Percentiles rank a stretch among this genome's conserved stretches.
Evolutionary conservation across 2,113 vertebrate species (phyloP).

Genomic region (Saccopteryx bilineata): DNA sequence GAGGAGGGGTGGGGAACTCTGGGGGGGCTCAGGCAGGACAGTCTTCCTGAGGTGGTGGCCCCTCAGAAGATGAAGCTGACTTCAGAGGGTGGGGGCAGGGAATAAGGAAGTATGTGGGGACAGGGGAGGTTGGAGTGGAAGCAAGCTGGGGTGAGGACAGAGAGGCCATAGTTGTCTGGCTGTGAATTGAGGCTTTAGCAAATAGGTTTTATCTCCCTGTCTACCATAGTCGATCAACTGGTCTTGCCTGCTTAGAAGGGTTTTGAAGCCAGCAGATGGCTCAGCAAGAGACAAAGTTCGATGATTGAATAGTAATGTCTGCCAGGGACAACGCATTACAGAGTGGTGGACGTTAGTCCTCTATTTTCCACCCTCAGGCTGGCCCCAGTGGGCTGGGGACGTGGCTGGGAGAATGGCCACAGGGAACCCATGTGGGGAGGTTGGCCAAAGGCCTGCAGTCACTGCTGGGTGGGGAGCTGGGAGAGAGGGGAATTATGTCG

Average conservation of each 20-base stretch:
- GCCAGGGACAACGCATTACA: not conserved
- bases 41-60: not conserved
- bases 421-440: not conserved
- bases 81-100: not conserved
- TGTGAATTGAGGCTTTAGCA: not conserved
- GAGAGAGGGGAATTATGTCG: not conserved
- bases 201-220: not conserved
- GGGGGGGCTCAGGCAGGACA: not conserved
- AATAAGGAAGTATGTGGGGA: not conserved
- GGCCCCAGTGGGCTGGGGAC: not conserved
- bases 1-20: not conserved
- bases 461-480: no score
- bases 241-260: not conserved
- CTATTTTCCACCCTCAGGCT: not conserved
- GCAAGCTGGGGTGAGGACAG: not conserved
- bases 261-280: not conserved
- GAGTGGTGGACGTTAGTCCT: not conserved
- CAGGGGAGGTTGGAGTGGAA: not conserved
- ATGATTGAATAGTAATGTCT: conserved; percentile 32
- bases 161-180: not conserved
- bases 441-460: not conserved
- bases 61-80: not conserved
- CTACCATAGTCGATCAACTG: not conserved
- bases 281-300: conserved; percentile 33
- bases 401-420: not conserved